Evolutionary conservation across 2,113 vertebrate species (phyloP).

Genomic region (Lophura nycthemera): DNA sequence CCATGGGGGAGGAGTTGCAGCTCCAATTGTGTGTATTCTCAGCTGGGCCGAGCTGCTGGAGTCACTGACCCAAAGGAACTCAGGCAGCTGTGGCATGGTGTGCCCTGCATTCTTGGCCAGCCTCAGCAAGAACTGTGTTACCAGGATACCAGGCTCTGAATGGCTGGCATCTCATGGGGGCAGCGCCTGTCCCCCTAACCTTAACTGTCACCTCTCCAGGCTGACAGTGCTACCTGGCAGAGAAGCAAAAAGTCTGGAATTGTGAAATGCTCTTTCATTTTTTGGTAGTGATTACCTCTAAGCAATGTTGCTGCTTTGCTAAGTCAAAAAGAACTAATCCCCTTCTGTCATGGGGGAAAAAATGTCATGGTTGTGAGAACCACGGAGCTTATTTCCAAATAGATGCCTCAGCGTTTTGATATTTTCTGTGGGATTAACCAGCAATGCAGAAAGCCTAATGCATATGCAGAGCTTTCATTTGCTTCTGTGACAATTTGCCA

Average conservation of each 20-base stretch:
- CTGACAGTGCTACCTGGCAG: neutral
- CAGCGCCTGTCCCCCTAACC: accelerated
- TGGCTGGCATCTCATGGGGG: neutral
- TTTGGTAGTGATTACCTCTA: neutral
- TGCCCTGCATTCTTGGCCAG: neutral
- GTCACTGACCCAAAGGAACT: neutral
- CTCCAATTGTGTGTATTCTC: neutral
- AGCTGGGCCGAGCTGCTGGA: neutral
- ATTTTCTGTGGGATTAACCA: constrained; percentile 62
- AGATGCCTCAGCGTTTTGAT: constrained; percentile 64
- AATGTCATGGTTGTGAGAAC: constrained; percentile 22
- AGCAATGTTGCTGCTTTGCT: constrained; percentile 11
- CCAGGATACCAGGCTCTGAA: neutral
- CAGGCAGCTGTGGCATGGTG: neutral
- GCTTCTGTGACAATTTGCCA: constrained; percentile 35
- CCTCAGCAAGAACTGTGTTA: neutral
- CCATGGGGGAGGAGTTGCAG: neutral
- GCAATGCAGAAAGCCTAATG: constrained; percentile 48
- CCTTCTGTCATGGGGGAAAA: neutral
- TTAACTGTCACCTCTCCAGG: neutral
- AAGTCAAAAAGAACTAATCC: constrained; percentile 18
- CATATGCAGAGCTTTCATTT: constrained; percentile 53
- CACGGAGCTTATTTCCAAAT: constrained; percentile 37
- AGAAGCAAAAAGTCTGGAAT: neutral
- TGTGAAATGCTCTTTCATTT: neutral